These are phyloP conservation scores for Ruditapes philippinarum DNA, from an alignment of 1,140 invertebrate genomes.

Conservation along the genomic window DNA sequence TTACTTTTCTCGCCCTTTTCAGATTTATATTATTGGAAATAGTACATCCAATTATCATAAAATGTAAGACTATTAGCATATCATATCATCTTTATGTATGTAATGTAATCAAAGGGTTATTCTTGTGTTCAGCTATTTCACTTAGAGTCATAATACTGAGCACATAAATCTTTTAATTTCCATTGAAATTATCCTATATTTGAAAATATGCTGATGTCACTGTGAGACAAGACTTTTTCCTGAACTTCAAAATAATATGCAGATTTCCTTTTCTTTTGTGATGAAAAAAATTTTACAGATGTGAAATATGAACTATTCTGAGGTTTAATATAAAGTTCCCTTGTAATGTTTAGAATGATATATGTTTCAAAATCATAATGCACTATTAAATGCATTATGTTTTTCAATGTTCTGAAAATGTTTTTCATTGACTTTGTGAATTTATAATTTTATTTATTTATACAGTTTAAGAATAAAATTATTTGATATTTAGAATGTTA, in stretches of 20 bases:
- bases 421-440: too few species aligned
- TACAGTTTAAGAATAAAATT: too few species aligned
- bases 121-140: neutral
- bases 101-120: neutral
- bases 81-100: conserved; percentile 31
- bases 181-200: neutral
- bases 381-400: too few species aligned
- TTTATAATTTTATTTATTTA: too few species aligned
- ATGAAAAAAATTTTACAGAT: neutral
- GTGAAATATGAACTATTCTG: neutral
- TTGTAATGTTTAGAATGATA: too few species aligned
- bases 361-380: too few species aligned
- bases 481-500: too few species aligned
- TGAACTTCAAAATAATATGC: neutral
- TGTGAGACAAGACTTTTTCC: neutral
- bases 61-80: conserved; percentile 13
- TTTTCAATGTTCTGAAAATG: too few species aligned
- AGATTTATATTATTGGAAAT: neutral
- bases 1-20: neutral
- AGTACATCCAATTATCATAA: conserved; percentile 4
- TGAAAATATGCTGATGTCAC: conserved; percentile 4
- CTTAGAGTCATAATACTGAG: neutral
- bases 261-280: neutral
- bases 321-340: neutral
- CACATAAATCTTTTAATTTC: conserved; percentile 24